phyloP scores from a whole-genome alignment of 2,888 invertebrate species.

The Ischnura elegans region DNA sequence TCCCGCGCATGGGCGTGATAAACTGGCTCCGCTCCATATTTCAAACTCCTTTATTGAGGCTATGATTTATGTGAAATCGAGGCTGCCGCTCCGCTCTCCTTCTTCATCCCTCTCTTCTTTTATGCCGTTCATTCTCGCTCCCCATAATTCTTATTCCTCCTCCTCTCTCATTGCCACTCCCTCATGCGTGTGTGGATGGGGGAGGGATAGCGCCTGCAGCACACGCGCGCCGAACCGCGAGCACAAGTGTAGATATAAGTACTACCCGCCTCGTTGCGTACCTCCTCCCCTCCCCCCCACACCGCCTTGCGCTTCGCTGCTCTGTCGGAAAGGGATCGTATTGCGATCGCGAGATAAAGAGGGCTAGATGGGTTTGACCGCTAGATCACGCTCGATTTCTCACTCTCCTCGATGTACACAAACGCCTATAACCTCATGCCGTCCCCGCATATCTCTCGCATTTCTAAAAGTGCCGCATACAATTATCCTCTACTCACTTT shows the following conservation, averaged over 20 bases:
- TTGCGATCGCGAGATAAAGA: neutral
- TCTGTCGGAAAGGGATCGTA: neutral
- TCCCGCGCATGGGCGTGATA: conserved; percentile 54
- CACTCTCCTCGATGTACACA: neutral
- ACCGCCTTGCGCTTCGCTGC: neutral
- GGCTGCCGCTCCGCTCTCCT: conserved; percentile 59
- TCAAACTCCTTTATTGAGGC: conserved; percentile 66
- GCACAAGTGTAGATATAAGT: conserved; percentile 36
- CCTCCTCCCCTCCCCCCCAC: neutral
- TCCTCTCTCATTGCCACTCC: conserved; percentile 54
- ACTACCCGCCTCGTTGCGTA: neutral
- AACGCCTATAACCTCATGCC: neutral
- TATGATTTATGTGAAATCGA: conserved; percentile 66
- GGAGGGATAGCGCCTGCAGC: conserved; percentile 21
- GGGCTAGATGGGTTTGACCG: neutral
- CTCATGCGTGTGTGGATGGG: no score
- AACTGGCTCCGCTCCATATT: conserved; percentile 65
- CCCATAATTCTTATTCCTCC: conserved; percentile 54
- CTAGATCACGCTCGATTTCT: neutral
- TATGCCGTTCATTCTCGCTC: conserved; percentile 32
- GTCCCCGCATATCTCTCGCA: neutral
- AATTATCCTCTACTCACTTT: neutral
- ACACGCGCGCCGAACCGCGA: conserved; percentile 40
- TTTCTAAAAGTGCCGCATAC: neutral
- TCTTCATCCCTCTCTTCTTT: conserved; percentile 50